A percentile compares a stretch with the other conserved stretches of the same genome.
These are phyloP conservation scores for Zoanthus solanderi DNA, from an alignment of 92 coral and sea anemone genomes.

Conservation along the genomic window DNA sequence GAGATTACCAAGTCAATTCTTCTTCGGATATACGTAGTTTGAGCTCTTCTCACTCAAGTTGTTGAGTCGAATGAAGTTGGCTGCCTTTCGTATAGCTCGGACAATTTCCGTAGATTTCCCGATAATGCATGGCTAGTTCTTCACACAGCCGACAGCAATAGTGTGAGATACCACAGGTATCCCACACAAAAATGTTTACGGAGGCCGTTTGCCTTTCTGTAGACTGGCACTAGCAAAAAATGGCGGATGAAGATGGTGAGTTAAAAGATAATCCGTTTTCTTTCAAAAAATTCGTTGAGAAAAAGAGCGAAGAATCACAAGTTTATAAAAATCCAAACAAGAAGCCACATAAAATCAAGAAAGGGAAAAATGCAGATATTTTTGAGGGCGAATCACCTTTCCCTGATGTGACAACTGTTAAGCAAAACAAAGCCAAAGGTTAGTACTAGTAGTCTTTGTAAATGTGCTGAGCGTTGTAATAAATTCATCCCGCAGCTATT, in stretches of 20 bases:
- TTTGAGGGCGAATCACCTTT: slow-evolving; percentile 34
- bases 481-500: background rate
- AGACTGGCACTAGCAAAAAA: slow-evolving; percentile 20
- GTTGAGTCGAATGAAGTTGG: too few species aligned
- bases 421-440: background rate
- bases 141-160: too few species aligned
- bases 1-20: too few species aligned
- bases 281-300: slow-evolving; percentile 36
- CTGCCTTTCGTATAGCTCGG: too few species aligned
- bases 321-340: slow-evolving; percentile 17
- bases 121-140: too few species aligned
- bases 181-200: background rate
- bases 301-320: slow-evolving; percentile 23
- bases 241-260: slow-evolving; percentile 38
- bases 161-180: too few species aligned
- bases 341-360: slow-evolving; percentile 22
- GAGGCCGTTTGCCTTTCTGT: background rate
- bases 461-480: background rate
- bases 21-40: too few species aligned
- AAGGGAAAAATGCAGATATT: slow-evolving; percentile 17
- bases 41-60: too few species aligned
- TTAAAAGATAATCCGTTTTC: slow-evolving; percentile 27
- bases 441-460: background rate
- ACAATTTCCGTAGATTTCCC: too few species aligned
- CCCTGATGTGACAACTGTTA: background rate